Evolutionary conservation across 2,113 vertebrate genomes (phyloP).

Genomic region (Nothobranchius furzeri): DNA sequence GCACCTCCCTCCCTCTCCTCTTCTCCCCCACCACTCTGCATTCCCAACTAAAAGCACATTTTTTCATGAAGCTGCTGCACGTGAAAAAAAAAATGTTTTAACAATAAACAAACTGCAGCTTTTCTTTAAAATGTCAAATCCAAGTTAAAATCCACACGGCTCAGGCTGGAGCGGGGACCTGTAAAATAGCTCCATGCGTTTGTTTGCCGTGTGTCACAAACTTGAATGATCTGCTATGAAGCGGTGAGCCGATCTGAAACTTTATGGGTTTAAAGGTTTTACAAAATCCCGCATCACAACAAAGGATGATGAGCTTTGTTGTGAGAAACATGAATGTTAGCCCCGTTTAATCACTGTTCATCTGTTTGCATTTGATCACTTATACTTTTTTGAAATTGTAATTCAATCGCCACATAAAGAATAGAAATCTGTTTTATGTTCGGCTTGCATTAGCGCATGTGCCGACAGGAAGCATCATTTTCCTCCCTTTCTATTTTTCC

Average conservation of each 20-base stretch:
- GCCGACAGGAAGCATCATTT: too few relatives aligned
- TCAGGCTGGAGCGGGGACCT: not conserved
- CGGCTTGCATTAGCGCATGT: too few relatives aligned
- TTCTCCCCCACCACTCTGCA: not conserved
- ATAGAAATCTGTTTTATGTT: too few relatives aligned
- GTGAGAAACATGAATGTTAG: slow-evolving; percentile 20
- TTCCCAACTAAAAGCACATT: not conserved
- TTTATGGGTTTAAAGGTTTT: slow-evolving; percentile 10
- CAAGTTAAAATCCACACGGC: too few relatives aligned
- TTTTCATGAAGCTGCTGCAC: not conserved
- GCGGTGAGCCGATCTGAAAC: not conserved
- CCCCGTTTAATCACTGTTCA: slow-evolving; percentile 1
- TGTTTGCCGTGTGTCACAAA: slow-evolving; percentile 20
- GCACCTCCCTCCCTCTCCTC: not conserved
- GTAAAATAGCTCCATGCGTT: slow-evolving; percentile 17
- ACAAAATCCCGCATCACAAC: slow-evolving; percentile 27
- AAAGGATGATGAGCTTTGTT: slow-evolving; percentile 34
- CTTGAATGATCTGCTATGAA: slow-evolving; percentile 8
- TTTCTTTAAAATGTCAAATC: too few relatives aligned
- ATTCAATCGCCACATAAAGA: too few relatives aligned
- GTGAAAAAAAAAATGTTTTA: not conserved
- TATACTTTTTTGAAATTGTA: too few relatives aligned
- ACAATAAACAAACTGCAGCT: not conserved
- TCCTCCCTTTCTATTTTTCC: too few relatives aligned
- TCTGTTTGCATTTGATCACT: too few relatives aligned